Percentiles rank a stretch among this genome's conserved stretches.
These are phyloP conservation scores for Hanleya hanleyi DNA, from an alignment of 2,888 invertebrate species.

Conservation along the genomic window DNA sequence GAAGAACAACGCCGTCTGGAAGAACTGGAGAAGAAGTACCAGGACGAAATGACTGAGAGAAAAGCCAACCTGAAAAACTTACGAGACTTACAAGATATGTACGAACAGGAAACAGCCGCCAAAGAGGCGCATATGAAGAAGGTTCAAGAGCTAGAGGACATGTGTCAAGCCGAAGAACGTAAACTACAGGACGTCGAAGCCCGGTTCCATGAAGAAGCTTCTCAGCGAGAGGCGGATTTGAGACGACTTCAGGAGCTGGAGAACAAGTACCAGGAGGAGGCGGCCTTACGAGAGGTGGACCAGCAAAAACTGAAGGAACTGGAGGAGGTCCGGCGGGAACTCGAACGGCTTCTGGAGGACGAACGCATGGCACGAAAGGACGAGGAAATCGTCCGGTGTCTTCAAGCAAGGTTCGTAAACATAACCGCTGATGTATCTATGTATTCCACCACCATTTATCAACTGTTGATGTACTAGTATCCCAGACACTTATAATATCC, in stretches of 20 bases:
- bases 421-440: too few relatives aligned
- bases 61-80: background rate
- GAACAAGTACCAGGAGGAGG: conserved; percentile 67
- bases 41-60: background rate
- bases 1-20: conserved; percentile 1
- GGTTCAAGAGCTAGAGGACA: conserved; percentile 1
- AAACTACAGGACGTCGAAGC: background rate
- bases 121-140: conserved; percentile 1
- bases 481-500: too few relatives aligned
- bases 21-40: background rate
- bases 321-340: conserved; percentile 80
- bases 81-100: background rate
- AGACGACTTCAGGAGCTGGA: background rate
- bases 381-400: conserved; percentile 81
- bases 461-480: too few relatives aligned
- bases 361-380: conserved; percentile 88
- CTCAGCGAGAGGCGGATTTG: background rate
- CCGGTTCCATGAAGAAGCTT: background rate
- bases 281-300: conserved; percentile 81
- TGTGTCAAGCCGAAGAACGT: background rate
- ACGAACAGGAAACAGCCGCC: background rate
- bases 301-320: conserved; percentile 83
- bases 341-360: conserved; percentile 83
- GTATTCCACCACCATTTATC: too few relatives aligned
- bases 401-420: conserved; percentile 68